Conservation (phyloP, 35 echinoderm and acorn worm species). For the Apostichopus californicus region DNA sequence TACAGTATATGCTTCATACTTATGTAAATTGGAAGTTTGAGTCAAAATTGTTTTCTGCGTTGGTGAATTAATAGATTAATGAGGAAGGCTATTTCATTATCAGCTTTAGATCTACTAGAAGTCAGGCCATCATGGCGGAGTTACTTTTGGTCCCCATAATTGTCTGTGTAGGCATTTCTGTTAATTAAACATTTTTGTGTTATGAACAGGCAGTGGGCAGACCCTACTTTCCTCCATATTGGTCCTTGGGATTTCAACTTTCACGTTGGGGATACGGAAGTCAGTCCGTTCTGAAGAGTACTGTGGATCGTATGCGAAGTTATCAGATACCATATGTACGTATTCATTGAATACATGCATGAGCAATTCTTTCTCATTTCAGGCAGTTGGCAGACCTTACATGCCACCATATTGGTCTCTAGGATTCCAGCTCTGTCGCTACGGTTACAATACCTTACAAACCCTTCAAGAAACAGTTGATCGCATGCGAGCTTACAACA, state of each 20-base stretch:
- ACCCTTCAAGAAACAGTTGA: constrained; percentile 72
- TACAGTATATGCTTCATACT: too few relatives aligned
- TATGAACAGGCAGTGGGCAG: constrained; percentile 73
- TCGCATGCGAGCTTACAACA: constrained; percentile 77
- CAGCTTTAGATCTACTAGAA: too few relatives aligned
- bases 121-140: too few relatives aligned
- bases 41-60: too few relatives aligned
- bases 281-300: constrained; percentile 58
- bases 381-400: constrained; percentile 86
- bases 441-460: constrained; percentile 81
- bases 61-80: too few relatives aligned
- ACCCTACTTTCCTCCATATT: constrained; percentile 86
- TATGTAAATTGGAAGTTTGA: too few relatives aligned
- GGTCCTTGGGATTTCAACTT: constrained; percentile 89
- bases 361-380: neutral
- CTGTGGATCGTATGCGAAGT: constrained; percentile 69
- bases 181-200: neutral
- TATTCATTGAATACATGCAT: neutral
- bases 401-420: constrained; percentile 95
- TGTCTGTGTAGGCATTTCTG: neutral
- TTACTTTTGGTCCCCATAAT: too few relatives aligned
- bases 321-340: constrained; percentile 85
- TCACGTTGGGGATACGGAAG: constrained; percentile 90
- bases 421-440: constrained; percentile 94
- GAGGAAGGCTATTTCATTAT: too few relatives aligned